Evolutionary conservation across 2,797 vertebrate species (phyloP), one percentile per base, ranked within the genome.

Genomic region (Sebastiscus tertius): DNA sequence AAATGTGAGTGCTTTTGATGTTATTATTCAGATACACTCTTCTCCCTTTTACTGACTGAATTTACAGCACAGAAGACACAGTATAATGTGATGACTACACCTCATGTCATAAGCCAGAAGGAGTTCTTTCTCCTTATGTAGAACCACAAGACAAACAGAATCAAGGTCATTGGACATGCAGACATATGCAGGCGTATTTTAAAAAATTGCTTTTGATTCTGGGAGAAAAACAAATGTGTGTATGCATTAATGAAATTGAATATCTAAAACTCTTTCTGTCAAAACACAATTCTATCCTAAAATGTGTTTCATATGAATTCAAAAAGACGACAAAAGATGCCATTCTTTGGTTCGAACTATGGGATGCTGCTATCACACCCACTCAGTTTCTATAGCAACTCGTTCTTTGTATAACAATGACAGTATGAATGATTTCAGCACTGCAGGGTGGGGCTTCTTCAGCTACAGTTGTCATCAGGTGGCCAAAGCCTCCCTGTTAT

Each of bases 361-460:
- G 4, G 54, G 26, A 76, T 29, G n/a, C 20, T 60, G 74, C 69
- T 29, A 62, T 16, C 36, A 61, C 5, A 75, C n/a, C 31, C 24
- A 2, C 42, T 76, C 81, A 58, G 75, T 85, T 92, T 74, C 83
- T 70, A 87, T 79, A 65, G 83, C 72, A 88, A 91, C 87, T 27
- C 11, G 1, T 75, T 22, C 54, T 22, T 39, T 60, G 39, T 29
- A 39, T 24, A 33, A 80, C 42, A 59, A 52, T 13, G 52, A 83
- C 67, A 67, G 76, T 34, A 62, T 69, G 63, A 61, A 64, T 72
- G 39, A 72, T 70, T 54, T 59, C 33, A 73, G 59, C 56, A 39
- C 60, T 22, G 65, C 69, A 66, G 65, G 76, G 52, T 42, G 58
- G 46, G 77, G 72, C 56, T 61, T 36, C 55, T 29, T 34, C 74